Base-by-base conservation (phyloP, 1,140 invertebrate genomes). In the Philotrypesis tridentata region DNA sequence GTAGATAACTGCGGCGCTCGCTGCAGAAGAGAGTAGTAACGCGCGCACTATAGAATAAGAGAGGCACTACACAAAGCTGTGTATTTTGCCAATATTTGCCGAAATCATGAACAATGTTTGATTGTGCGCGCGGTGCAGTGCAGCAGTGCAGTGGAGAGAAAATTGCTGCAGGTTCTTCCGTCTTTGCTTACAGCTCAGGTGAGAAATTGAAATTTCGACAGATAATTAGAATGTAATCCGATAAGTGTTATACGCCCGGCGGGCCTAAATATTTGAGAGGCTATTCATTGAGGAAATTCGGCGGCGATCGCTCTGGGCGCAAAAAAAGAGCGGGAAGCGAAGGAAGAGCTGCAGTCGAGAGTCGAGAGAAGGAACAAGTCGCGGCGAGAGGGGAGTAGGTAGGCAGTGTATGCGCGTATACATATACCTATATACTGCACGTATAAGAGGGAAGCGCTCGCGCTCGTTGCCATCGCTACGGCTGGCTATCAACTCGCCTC, bases 71-170 rank as follows among this genome's bases (percentile, higher is more conserved):
- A 92, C 91, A 92, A 90, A 90, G 89, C 88, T 89, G 90, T 91
- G 90, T 91, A 91, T 92, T 88, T 89, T 88, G 90, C 90, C 90
- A 92, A 92, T 91, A 92, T 92, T 92, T 92, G 90, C 91, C 90
- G 89, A 92, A 92, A 92, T 91, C 89, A 92, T 92, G 90, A 92
- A 91, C 90, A 91, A 91, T 91, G 90, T 91, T 92, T 91, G 89
- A 91, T 91, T 89, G 89, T 88, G 90, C 88, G 90, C 88, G 88
- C 84, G 87, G 83, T 61, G n/a, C n/a, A 71, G n/a, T n/a, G n/a
- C n/a, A n/a, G n/a, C n/a, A n/a, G n/a, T n/a, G n/a, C n/a, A n/a
- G n/a, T n/a, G n/a, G n/a, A n/a, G n/a, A 68, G 25, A 60, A 73
- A 60, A 60, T n/a, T 60, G 63, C 33, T 75, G 83, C 85, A 86